phyloP scores from a whole-genome alignment of 2,888 invertebrate species.

The Chymomyza fuscimana region DNA sequence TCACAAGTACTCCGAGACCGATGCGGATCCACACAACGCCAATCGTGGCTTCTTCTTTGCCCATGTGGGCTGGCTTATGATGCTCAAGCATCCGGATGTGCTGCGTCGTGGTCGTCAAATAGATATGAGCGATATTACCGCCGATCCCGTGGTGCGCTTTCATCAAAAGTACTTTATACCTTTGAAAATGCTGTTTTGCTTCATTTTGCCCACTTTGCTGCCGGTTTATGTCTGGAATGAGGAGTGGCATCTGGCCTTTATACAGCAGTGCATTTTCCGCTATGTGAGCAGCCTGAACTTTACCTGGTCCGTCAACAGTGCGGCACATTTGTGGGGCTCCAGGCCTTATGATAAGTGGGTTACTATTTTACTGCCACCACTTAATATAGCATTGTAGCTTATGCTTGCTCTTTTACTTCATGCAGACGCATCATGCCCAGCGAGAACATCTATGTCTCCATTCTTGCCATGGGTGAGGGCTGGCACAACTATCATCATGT shows the following conservation, averaged over 20 bases:
- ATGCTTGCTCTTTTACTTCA: conserved; percentile 29
- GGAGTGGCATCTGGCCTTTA: conserved; percentile 83
- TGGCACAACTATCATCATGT: conserved; percentile 98
- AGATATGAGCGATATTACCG: conserved; percentile 89
- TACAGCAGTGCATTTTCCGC: conserved; percentile 85
- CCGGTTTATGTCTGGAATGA: conserved; percentile 88
- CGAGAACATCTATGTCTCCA: conserved; percentile 87
- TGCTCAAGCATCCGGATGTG: conserved; percentile 93
- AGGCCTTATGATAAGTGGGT: conserved; percentile 87
- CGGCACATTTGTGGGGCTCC: conserved; percentile 89
- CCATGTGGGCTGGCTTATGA: conserved; percentile 95
- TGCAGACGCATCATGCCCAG: conserved; percentile 87
- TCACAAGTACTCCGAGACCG: conserved; percentile 90
- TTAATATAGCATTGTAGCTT: neutral
- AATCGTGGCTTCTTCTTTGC: conserved; percentile 94
- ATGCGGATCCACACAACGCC: conserved; percentile 91
- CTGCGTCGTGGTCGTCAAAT: conserved; percentile 87
- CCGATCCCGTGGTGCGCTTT: conserved; percentile 88
- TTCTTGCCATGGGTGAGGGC: conserved; percentile 90
- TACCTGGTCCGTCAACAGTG: conserved; percentile 95
- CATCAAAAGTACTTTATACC: conserved; percentile 87
- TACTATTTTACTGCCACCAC: neutral
- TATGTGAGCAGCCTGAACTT: conserved; percentile 88
- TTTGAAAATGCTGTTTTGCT: conserved; percentile 85
- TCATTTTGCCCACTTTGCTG: conserved; percentile 86